phyloP scores from a whole-genome alignment of 35 echinoderm and acorn worm species.

The Apostichopus californicus region DNA sequence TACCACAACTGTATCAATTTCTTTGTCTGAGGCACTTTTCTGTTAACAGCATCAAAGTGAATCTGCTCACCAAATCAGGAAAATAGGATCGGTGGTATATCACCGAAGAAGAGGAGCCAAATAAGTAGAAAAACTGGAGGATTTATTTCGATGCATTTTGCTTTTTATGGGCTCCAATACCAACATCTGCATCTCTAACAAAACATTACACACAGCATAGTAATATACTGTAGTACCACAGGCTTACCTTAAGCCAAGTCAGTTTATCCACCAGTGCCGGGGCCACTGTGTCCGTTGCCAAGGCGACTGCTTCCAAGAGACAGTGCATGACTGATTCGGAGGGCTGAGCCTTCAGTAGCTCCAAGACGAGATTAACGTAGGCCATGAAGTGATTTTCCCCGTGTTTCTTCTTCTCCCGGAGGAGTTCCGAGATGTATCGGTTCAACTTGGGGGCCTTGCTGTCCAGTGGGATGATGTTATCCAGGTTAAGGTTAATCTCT shows the following conservation, averaged over 20 bases:
- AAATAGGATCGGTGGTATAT: too few species aligned
- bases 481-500: conserved; percentile 55
- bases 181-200: too few species aligned
- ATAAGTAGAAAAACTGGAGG: too few species aligned
- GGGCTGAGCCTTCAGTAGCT: conserved; percentile 65
- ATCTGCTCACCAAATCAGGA: too few species aligned
- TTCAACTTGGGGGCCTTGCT: conserved; percentile 65
- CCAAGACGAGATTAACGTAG: conserved; percentile 71
- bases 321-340: conserved; percentile 82
- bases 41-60: too few species aligned
- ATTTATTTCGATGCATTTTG: too few species aligned
- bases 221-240: neutral
- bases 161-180: too few species aligned
- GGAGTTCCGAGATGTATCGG: conserved; percentile 62
- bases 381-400: conserved; percentile 33
- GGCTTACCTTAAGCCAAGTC: conserved; percentile 82
- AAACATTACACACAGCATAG: too few species aligned
- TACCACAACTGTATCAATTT: too few species aligned
- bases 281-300: conserved; percentile 63
- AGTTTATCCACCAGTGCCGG: conserved; percentile 65
- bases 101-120: too few species aligned
- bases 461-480: conserved; percentile 51
- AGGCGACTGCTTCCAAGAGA: conserved; percentile 81
- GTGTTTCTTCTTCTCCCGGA: conserved; percentile 18
- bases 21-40: too few species aligned